Percentiles rank a stretch among this genome's conserved stretches.
These are phyloP conservation scores for Pelodiscus sinensis DNA, from an alignment of 2,113 vertebrate genomes.

Conservation along the genomic window DNA sequence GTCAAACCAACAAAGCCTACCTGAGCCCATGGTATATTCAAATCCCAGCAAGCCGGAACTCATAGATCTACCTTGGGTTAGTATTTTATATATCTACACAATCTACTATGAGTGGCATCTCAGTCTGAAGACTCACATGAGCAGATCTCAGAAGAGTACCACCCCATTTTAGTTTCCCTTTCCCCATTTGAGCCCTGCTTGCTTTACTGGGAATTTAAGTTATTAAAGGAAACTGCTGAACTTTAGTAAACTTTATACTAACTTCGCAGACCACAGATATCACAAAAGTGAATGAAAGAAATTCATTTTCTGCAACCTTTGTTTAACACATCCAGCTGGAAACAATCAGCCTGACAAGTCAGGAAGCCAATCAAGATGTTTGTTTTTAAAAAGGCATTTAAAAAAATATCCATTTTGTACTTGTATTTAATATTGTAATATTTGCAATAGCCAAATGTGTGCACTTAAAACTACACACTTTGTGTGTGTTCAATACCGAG, in stretches of 20 bases:
- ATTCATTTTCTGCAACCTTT: background rate
- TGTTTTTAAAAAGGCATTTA: background rate
- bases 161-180: background rate
- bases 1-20: accelerated
- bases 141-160: background rate
- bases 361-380: background rate
- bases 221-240: background rate
- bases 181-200: background rate
- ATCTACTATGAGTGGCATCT: background rate
- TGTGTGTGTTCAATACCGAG: background rate
- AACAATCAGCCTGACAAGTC: background rate
- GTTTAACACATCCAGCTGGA: background rate
- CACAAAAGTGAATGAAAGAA: background rate
- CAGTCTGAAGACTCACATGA: background rate
- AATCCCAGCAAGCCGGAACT: background rate
- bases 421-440: background rate
- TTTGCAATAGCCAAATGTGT: accelerated
- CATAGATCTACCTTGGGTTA: background rate
- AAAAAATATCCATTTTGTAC: background rate
- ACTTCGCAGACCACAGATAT: background rate
- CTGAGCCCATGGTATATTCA: accelerated
- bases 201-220: background rate
- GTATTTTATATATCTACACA: background rate
- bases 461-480: background rate
- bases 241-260: background rate